Percentiles rank a stretch among this genome's conserved stretches.
These are phyloP conservation scores for Neodon shergylaensis DNA, from an alignment of 2,113 vertebrate species.

Conservation along the genomic window DNA sequence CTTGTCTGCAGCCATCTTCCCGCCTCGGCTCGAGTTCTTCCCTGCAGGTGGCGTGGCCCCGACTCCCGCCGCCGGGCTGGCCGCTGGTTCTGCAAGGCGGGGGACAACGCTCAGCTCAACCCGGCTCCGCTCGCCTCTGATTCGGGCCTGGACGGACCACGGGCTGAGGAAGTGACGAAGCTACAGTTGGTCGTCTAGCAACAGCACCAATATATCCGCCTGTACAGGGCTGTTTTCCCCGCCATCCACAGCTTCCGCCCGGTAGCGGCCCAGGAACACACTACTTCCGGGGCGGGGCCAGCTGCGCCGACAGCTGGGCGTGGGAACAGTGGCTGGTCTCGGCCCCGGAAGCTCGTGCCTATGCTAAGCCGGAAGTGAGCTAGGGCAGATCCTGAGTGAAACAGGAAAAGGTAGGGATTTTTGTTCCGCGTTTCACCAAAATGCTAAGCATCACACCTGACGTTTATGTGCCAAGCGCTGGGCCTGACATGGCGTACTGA, in stretches of 20 bases:
- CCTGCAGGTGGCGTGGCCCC: conserved; percentile 51
- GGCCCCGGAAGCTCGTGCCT: neutral
- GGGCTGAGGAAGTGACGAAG: conserved; percentile 75
- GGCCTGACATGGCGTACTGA: neutral
- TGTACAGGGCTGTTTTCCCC: neutral
- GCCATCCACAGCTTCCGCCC: conserved; percentile 38
- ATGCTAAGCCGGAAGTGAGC: neutral
- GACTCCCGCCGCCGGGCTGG: conserved; percentile 35
- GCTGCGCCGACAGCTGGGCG: neutral
- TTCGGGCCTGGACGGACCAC: conserved; percentile 52
- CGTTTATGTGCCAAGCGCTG: neutral
- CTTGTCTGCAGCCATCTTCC: conserved; percentile 87
- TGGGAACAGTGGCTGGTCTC: conserved; percentile 50
- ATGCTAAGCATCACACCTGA: neutral
- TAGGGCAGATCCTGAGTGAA: neutral
- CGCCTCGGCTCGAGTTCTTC: neutral
- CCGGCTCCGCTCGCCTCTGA: neutral
- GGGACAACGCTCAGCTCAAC: neutral
- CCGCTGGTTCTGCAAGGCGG: neutral
- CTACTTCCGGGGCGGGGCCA: conserved; percentile 68
- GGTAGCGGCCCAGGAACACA: neutral
- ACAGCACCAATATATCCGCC: conserved; percentile 36
- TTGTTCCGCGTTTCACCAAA: neutral
- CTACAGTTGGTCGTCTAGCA: conserved; percentile 71
- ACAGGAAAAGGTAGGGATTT: rapidly evolving